Evolutionary conservation across 2,888 invertebrate genomes (phyloP).

Genomic region (Chouioia cunea): DNA sequence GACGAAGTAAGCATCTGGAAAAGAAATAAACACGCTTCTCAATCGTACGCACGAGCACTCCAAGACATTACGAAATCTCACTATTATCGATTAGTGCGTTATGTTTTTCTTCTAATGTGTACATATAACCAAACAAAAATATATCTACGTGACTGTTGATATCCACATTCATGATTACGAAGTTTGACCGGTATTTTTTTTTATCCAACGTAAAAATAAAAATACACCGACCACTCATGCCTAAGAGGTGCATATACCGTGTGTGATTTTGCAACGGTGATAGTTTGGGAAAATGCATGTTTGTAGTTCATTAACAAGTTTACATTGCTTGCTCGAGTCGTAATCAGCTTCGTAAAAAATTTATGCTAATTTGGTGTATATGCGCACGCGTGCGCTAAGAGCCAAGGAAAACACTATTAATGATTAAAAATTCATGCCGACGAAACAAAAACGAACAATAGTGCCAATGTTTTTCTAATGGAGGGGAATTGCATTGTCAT

Average conservation of each 20-base stretch:
- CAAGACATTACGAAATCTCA: background rate
- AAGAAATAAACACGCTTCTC: background rate
- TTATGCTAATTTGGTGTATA: conserved; percentile 30
- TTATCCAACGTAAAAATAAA: no score
- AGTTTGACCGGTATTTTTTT: no score
- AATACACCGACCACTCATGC: background rate
- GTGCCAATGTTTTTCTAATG: no score
- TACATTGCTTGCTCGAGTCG: conserved; percentile 25
- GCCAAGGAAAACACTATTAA: conserved; percentile 45
- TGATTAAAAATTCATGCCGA: conserved; percentile 25
- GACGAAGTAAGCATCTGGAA: no score
- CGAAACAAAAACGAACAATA: conserved; percentile 11
- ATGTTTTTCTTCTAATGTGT: no score
- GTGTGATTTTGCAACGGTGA: background rate
- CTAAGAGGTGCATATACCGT: background rate
- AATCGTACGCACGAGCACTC: no score
- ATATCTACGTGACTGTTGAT: no score
- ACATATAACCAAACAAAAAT: no score
- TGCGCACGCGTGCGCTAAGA: conserved; percentile 25
- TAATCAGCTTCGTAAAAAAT: conserved; percentile 40
- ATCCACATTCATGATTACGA: no score
- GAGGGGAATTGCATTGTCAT: no score
- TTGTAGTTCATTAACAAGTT: conserved; percentile 45
- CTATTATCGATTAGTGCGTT: no score
- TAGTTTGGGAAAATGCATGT: conserved; percentile 31